phyloP scores from a whole-genome alignment of 2,113 vertebrate species.

The Paratilapia polleni region DNA sequence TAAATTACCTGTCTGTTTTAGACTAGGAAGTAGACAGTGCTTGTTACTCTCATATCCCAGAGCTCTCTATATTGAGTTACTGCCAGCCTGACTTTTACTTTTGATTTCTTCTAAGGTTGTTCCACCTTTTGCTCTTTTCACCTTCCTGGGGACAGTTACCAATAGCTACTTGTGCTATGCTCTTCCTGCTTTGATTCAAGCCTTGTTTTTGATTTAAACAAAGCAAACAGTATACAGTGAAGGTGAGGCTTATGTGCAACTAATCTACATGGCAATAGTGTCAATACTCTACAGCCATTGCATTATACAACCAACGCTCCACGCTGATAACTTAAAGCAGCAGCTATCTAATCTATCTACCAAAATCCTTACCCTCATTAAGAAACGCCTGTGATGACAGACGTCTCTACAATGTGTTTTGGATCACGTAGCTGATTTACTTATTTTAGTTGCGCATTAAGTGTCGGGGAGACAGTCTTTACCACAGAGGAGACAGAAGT shows the following conservation, averaged over 20 bases:
- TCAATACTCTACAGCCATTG: neutral
- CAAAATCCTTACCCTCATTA: neutral
- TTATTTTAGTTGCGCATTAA: neutral
- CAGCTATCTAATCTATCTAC: neutral
- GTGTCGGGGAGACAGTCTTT: slow-evolving; percentile 29
- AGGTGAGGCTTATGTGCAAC: neutral
- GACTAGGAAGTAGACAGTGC: too few species aligned
- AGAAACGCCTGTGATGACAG: neutral
- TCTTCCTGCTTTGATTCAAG: neutral
- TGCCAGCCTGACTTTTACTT: too few species aligned
- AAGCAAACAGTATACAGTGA: neutral
- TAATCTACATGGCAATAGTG: neutral
- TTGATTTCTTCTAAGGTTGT: too few species aligned
- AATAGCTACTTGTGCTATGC: neutral
- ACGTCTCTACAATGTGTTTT: slow-evolving; percentile 9
- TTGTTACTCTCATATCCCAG: too few species aligned
- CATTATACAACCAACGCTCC: neutral
- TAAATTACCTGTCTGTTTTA: too few species aligned
- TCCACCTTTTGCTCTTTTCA: neutral
- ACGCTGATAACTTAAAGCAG: too few species aligned
- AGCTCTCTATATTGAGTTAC: too few species aligned
- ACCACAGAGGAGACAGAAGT: slow-evolving; percentile 65
- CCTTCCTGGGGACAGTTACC: neutral
- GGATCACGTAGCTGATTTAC: neutral
- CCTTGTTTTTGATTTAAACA: neutral